These are phyloP conservation scores for Ctenodactylus gundi DNA, from an alignment of 2,113 vertebrate species.

Conservation along the genomic window DNA sequence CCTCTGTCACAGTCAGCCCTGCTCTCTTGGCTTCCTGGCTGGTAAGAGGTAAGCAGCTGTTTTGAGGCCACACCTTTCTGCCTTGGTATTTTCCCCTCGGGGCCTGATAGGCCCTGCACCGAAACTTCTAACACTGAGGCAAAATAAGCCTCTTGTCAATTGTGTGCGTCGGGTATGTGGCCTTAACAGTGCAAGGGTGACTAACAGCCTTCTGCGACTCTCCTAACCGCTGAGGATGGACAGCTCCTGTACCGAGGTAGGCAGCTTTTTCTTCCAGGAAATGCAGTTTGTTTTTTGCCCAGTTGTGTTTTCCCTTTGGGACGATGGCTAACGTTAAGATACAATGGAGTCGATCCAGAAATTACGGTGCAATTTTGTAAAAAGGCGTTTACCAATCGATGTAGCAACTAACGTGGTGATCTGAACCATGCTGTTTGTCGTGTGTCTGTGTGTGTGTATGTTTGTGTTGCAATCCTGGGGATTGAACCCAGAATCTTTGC, in stretches of 20 bases:
- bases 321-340: not conserved
- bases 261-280: not conserved
- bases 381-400: accelerated
- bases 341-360: not conserved
- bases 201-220: not conserved
- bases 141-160: not conserved
- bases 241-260: not conserved
- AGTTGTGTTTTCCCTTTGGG: not conserved
- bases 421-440: no score
- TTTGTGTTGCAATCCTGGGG: no score
- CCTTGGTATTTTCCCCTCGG: not conserved
- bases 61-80: not conserved
- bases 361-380: accelerated
- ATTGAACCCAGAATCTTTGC: no score
- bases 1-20: no score
- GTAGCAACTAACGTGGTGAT: accelerated
- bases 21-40: not conserved
- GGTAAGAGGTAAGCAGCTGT: not conserved
- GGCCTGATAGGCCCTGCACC: not conserved
- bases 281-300: not conserved
- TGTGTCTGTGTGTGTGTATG: no score
- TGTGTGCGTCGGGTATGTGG: not conserved
- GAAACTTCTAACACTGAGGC: no score
- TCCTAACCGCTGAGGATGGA: no score
- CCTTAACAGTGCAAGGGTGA: not conserved